Percentiles rank a stretch among this genome's conserved stretches.
phyloP scores from a whole-genome alignment of 2,113 vertebrate species.

The Rhodinocichla rosea region DNA sequence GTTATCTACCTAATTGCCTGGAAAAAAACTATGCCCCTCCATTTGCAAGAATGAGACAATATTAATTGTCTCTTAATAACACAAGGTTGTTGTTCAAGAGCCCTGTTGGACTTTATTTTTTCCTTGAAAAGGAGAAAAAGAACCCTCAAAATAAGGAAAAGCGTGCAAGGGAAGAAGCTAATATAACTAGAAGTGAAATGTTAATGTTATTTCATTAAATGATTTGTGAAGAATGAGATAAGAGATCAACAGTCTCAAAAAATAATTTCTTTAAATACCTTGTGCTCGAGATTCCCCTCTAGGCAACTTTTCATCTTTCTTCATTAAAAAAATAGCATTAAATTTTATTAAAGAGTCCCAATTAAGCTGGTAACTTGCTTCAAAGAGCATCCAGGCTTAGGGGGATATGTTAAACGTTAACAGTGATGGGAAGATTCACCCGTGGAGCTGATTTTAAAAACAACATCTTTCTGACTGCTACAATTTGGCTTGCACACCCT shows the following conservation, averaged over 20 bases:
- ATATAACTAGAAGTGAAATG: conserved; percentile 61
- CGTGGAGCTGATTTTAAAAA: conserved; percentile 6
- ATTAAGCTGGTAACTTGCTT: conserved; percentile 67
- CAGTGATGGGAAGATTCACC: conserved; percentile 27
- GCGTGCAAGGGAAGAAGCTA: neutral
- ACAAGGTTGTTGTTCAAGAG: neutral
- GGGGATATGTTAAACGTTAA: conserved; percentile 45
- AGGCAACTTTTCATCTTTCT: conserved; percentile 71
- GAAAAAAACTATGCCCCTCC: neutral
- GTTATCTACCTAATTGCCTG: conserved; percentile 43
- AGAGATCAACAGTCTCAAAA: conserved; percentile 62
- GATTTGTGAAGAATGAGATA: conserved; percentile 67
- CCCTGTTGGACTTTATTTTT: conserved; percentile 25
- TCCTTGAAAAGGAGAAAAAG: neutral
- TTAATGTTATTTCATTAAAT: conserved; percentile 72
- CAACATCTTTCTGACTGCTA: conserved; percentile 29
- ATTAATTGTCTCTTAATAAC: conserved; percentile 22
- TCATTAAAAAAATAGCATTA: conserved; percentile 67
- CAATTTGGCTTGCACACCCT: conserved; percentile 27
- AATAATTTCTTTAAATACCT: conserved; percentile 75
- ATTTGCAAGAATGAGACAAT: conserved; percentile 45
- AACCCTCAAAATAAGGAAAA: neutral
- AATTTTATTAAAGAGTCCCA: conserved; percentile 70
- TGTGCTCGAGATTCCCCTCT: conserved; percentile 55
- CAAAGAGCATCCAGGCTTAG: conserved; percentile 64